Evolutionary conservation across 92 coral and sea anemone genomes (phyloP).

Genomic region (Paragorgia papillata): DNA sequence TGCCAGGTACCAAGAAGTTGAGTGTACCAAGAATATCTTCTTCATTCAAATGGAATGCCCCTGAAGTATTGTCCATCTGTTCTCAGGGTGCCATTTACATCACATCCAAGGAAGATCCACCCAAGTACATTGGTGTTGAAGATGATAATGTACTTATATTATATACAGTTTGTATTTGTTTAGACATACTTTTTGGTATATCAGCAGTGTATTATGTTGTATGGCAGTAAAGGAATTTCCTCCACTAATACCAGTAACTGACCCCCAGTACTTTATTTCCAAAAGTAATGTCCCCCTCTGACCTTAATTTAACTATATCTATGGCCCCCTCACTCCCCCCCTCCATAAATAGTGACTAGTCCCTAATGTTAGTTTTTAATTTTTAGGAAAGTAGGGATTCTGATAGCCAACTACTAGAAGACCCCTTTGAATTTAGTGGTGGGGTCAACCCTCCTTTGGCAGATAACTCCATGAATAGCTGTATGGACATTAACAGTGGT

Average conservation of each 20-base stretch:
- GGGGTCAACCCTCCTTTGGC: neutral
- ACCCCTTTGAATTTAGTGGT: neutral
- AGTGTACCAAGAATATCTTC: slow-evolving; percentile 38
- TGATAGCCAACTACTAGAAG: slow-evolving; percentile 11
- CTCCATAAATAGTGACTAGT: too few relatives aligned
- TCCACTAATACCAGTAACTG: too few relatives aligned
- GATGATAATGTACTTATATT: slow-evolving; percentile 26
- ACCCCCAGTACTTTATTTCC: too few relatives aligned
- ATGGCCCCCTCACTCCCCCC: too few relatives aligned
- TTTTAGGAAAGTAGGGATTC: slow-evolving; percentile 17
- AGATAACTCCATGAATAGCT: neutral
- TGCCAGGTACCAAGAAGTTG: slow-evolving; percentile 49
- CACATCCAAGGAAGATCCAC: slow-evolving; percentile 24
- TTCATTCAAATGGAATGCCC: slow-evolving; percentile 48
- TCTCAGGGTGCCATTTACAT: slow-evolving; percentile 44
- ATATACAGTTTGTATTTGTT: too few relatives aligned
- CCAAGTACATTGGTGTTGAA: neutral
- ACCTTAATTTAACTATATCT: too few relatives aligned
- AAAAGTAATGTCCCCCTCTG: too few relatives aligned
- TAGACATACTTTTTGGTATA: too few relatives aligned
- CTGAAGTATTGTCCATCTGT: slow-evolving; percentile 47
- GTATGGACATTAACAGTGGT: neutral
- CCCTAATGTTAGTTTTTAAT: too few relatives aligned
- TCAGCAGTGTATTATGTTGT: neutral
- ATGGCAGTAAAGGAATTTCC: too few relatives aligned